Evolutionary conservation across 2,113 vertebrate species (phyloP).

Genomic region (Scortum barcoo): DNA sequence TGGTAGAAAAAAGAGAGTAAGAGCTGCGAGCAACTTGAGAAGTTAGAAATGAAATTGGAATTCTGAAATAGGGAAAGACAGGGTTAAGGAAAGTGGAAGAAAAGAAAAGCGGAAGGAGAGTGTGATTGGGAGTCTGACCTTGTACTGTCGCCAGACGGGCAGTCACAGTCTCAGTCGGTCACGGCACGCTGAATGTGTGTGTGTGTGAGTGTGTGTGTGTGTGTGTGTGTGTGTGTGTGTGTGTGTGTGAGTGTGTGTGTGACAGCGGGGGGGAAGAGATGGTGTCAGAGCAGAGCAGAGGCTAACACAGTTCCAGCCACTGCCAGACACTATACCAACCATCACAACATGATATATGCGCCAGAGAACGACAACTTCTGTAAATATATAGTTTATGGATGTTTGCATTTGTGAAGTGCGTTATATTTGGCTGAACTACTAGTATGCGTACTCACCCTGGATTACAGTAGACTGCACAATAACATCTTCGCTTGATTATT

Average conservation of each 20-base stretch:
- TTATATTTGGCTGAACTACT: not conserved
- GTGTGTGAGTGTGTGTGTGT: slow-evolving; percentile 23
- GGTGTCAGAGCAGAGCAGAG: slow-evolving; percentile 36
- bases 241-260: slow-evolving; percentile 45
- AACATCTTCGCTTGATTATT: not conserved
- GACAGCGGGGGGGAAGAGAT: slow-evolving; percentile 14
- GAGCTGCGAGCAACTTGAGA: not conserved
- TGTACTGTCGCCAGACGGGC: slow-evolving; percentile 9
- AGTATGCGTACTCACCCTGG: not conserved
- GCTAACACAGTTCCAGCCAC: slow-evolving; percentile 30
- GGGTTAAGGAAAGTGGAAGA: slow-evolving; percentile 29
- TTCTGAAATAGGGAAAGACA: slow-evolving; percentile 11
- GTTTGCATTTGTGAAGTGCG: not conserved
- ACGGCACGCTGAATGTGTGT: slow-evolving; percentile 5
- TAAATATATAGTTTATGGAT: not conserved
- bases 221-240: slow-evolving; percentile 35
- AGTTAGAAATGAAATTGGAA: slow-evolving; percentile 44
- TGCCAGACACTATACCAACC: slow-evolving; percentile 21
- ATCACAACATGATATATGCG: slow-evolving; percentile 25
- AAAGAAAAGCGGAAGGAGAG: slow-evolving; percentile 10
- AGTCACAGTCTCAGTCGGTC: slow-evolving; percentile 52
- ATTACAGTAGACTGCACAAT: not conserved
- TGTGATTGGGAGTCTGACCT: slow-evolving; percentile 61
- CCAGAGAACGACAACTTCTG: not conserved
- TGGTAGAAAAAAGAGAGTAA: slow-evolving; percentile 9